Conservation (phyloP, 2,888 invertebrate species). For the Metacarcinus magister region DNA sequence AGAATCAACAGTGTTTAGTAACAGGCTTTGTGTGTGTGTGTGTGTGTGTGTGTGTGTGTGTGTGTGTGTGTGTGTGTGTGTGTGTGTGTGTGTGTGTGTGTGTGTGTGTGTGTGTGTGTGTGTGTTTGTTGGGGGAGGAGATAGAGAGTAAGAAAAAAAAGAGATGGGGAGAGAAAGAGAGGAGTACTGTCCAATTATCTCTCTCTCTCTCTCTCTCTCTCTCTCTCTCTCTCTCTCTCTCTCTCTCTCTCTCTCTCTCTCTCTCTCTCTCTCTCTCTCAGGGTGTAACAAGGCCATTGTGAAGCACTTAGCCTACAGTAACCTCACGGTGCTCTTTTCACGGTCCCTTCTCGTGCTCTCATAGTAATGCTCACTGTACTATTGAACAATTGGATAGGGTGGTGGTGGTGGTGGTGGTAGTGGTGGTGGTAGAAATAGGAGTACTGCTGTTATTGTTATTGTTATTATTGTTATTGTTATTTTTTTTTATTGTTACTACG, state of each 20-base stretch:
- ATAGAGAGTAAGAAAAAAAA: too few relatives aligned
- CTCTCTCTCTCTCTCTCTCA: conserved; percentile 38
- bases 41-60: conserved; percentile 66
- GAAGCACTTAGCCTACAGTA: not conserved
- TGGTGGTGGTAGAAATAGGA: not conserved
- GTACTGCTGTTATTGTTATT: not conserved
- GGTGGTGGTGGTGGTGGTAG: not conserved
- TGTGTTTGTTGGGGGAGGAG: not conserved
- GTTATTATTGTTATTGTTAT: not conserved
- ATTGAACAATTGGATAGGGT: conserved; percentile 33
- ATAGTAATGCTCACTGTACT: not conserved
- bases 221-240: conserved; percentile 21
- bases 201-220: not conserved
- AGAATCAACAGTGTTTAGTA: not conserved
- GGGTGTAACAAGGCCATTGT: not conserved
- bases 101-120: conserved; percentile 66
- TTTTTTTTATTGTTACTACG: too few relatives aligned
- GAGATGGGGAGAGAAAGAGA: too few relatives aligned
- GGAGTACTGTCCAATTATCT: not conserved
- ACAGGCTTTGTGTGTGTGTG: conserved; percentile 52
- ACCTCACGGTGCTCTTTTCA: not conserved
- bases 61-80: conserved; percentile 67
- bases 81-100: conserved; percentile 66
- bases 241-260: not conserved
- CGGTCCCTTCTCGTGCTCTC: not conserved